A percentile compares a stretch with the other conserved stretches of the same genome.
Evolutionary conservation across 2,113 vertebrate genomes (phyloP).

Genomic region (Physeter macrocephalus): DNA sequence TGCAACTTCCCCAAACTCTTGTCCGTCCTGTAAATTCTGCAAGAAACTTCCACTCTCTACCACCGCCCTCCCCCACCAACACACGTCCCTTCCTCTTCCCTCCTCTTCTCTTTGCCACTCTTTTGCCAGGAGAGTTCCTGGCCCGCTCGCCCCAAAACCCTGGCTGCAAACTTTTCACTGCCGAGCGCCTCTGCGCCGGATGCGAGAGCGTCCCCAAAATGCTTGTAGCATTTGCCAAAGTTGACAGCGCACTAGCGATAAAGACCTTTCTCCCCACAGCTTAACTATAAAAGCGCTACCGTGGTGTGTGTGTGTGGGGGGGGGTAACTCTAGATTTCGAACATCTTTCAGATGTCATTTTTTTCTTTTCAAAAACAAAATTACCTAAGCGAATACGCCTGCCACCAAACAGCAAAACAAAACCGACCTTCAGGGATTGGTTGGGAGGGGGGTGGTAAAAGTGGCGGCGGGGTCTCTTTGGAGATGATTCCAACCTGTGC

Average conservation of each 20-base stretch:
- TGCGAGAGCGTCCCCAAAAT: neutral
- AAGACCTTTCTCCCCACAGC: neutral
- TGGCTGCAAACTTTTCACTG: neutral
- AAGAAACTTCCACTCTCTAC: neutral
- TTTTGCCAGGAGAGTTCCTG: neutral
- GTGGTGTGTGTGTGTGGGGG: neutral
- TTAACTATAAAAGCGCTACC: neutral
- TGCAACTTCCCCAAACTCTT: neutral
- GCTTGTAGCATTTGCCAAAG: neutral
- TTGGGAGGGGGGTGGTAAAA: neutral
- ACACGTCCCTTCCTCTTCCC: neutral
- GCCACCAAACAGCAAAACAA: conserved; percentile 2
- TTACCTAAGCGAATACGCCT: neutral
- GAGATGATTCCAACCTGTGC: neutral
- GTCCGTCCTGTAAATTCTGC: neutral
- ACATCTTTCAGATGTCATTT: conserved; percentile 8
- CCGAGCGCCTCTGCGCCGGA: neutral
- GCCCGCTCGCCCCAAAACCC: neutral
- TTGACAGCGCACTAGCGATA: neutral
- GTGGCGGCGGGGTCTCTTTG: neutral
- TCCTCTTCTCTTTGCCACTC: neutral
- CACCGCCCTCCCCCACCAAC: neutral
- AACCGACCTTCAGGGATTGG: conserved; percentile 3
- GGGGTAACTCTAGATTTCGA: neutral
- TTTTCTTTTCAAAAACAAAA: neutral